A percentile compares a stretch with the other conserved stretches of the same genome.
These are phyloP conservation scores for Tipula helvola DNA, from an alignment of 2,888 invertebrate genomes.

Conservation along the genomic window DNA sequence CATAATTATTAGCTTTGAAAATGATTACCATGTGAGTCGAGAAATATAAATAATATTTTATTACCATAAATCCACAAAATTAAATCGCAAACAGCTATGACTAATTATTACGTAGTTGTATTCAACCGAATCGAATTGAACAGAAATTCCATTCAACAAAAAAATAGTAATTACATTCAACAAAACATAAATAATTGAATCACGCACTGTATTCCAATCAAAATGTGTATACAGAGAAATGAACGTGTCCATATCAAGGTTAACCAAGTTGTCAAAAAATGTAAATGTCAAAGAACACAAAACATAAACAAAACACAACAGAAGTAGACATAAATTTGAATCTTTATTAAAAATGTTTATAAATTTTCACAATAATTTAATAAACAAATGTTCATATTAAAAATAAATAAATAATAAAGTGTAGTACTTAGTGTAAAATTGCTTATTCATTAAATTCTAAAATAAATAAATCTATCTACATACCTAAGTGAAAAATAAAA, in stretches of 20 bases:
- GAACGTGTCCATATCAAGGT: background rate
- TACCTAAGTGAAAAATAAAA: background rate
- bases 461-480: no score
- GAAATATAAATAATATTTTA: no score
- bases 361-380: background rate
- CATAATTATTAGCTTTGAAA: no score
- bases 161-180: background rate
- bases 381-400: background rate
- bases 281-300: background rate
- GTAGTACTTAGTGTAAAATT: background rate
- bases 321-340: background rate
- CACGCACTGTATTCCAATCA: background rate
- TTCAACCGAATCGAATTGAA: background rate
- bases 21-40: no score
- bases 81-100: no score
- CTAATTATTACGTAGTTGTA: background rate
- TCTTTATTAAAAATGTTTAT: background rate
- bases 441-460: background rate
- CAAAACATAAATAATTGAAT: background rate
- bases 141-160: background rate
- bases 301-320: background rate
- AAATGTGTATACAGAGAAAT: background rate
- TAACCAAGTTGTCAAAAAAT: background rate
- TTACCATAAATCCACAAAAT: no score
- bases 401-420: background rate